Conservation (phyloP, 2,113 vertebrate genomes). For the Pterocles gutturalis region DNA sequence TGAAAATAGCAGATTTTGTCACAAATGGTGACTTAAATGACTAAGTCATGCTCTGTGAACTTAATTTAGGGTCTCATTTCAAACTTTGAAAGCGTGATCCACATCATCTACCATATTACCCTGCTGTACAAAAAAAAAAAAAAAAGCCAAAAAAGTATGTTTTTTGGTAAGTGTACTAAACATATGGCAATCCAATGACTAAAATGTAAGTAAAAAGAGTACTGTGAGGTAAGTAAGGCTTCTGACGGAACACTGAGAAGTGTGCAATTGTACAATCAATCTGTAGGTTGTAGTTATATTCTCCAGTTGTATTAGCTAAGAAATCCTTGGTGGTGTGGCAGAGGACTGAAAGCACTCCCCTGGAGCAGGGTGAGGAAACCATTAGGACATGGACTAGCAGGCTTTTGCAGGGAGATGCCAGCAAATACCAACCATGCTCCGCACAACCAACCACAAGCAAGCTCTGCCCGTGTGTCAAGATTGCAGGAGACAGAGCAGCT, state of each 20-base stretch:
- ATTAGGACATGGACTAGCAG: neutral
- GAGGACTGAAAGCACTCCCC: neutral
- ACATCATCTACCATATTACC: neutral
- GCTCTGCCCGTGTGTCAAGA: rapidly evolving
- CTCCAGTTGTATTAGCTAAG: neutral
- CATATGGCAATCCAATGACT: neutral
- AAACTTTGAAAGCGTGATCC: neutral
- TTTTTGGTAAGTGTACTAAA: neutral
- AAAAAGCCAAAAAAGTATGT: neutral
- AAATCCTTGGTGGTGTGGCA: neutral
- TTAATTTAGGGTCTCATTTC: neutral
- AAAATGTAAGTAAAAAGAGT: neutral
- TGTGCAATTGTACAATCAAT: neutral
- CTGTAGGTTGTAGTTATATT: neutral
- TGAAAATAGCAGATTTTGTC: neutral
- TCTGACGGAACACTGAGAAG: neutral
- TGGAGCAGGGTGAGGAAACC: neutral
- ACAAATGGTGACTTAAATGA: neutral
- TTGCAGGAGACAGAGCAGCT: neutral
- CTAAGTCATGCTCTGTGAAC: neutral
- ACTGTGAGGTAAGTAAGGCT: neutral
- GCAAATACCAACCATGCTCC: neutral
- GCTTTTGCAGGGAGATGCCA: neutral
- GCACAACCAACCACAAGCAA: neutral
- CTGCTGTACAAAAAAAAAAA: neutral